Evolutionary conservation across 2,888 invertebrate genomes (phyloP).

Genomic region (Monoplex corrugatus): DNA sequence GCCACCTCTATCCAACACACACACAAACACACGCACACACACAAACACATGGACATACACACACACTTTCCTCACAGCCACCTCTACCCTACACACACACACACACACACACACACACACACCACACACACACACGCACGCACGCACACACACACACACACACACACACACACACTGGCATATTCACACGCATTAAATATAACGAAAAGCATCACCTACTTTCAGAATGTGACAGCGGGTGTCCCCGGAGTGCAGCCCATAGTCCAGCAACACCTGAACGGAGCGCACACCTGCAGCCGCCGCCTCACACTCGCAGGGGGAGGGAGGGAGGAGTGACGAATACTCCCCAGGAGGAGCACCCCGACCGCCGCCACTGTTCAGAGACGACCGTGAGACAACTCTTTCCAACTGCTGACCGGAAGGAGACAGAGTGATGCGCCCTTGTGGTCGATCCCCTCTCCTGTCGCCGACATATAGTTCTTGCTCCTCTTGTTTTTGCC

Average conservation of each 20-base stretch:
- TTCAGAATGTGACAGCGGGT: neutral
- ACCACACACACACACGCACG: too few species aligned
- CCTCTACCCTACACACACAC: too few species aligned
- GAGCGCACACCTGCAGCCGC: neutral
- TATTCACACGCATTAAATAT: neutral
- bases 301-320: neutral
- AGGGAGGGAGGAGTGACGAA: neutral
- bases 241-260: neutral
- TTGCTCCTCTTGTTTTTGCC: neutral
- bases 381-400: constrained; percentile 10
- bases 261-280: constrained; percentile 29
- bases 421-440: constrained; percentile 23
- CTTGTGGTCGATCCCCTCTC: neutral
- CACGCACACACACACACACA: too few species aligned
- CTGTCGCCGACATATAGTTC: neutral
- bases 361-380: neutral
- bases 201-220: neutral
- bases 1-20: too few species aligned
- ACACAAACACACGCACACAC: too few species aligned
- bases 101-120: too few species aligned
- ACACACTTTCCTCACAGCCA: too few species aligned
- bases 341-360: neutral
- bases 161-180: neutral
- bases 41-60: too few species aligned
- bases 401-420: constrained; percentile 32